Base-by-base conservation (phyloP, 2,797 vertebrate genomes). In the Rhyacichthys aspro region DNA sequence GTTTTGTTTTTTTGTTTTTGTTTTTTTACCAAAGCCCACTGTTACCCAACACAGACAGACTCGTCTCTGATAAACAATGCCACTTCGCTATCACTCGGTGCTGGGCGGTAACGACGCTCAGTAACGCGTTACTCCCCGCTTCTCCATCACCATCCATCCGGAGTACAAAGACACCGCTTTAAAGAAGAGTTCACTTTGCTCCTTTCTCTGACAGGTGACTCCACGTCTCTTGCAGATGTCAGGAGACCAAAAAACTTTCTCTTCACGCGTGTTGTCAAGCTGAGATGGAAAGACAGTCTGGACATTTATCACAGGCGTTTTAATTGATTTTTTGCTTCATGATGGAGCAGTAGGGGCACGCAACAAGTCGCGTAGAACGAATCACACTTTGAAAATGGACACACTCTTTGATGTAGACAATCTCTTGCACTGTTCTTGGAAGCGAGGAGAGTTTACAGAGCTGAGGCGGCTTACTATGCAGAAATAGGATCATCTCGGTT, bases 401-500 rank as follows among this genome's bases (percentile, higher is more conserved):
- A 41, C 11, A 19, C 55, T 18, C 64, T 50, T n/a, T 60, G 61
- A 64, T 67, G 56, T 53, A 62, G 44, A 43, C 64, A 72, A 56
- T 11, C 62, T 38, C 55, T 42, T 70, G 17, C 34, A 37, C 46
- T 38, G 63, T 72, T 72, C 62, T 43, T 50, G 81, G 79, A 68
- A 62, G 17, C 28, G 69, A 56, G 39, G 58, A 58, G 47, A 61
- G 71, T 53, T 53, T 14, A 65, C 63, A 55, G 77, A 53, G 73
- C 74, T 67, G 75, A 82, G 74, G 28, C 81, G 78, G 82, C 81
- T 88, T 88, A 81, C 76, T 81, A 76, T 83, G 82, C 86, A 89
- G 78, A 86, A 86, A 84, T 72, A 85, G 87, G 84, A 86, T 82
- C 79, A 65, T 84, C 82, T 78, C 49, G 83, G 83, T 89, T 87